Evolutionary conservation across 1,140 invertebrate genomes (phyloP).

Genomic region (Melanaphis sacchari): DNA sequence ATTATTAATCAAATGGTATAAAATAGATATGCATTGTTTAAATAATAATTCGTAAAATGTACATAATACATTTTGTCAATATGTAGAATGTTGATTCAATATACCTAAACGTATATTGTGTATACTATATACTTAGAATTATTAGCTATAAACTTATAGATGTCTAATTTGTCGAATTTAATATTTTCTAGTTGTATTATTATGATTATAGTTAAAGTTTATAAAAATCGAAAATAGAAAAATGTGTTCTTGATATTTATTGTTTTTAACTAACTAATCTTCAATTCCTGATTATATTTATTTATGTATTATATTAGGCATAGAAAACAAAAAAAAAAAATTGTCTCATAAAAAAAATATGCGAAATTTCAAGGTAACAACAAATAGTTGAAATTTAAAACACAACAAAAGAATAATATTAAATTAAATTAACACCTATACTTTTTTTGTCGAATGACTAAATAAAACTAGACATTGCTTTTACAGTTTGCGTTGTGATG

Average conservation of each 20-base stretch:
- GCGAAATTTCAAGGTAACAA: neutral
- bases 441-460: neutral
- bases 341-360: neutral
- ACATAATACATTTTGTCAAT: neutral
- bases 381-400: neutral
- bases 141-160: neutral
- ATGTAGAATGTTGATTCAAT: neutral
- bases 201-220: neutral
- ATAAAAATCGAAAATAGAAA: neutral
- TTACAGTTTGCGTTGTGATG: neutral
- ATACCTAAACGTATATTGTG: neutral
- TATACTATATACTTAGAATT: neutral
- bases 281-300: neutral
- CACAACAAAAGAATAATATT: neutral
- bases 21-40: neutral
- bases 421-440: neutral
- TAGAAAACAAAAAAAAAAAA: neutral
- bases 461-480: neutral
- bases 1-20: neutral
- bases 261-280: neutral
- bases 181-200: neutral
- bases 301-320: neutral
- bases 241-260: neutral
- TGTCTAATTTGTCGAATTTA: neutral
- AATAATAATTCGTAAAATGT: neutral